Evolutionary conservation across 2,888 invertebrate species (phyloP).

Genomic region (Toxonevra muliebris): DNA sequence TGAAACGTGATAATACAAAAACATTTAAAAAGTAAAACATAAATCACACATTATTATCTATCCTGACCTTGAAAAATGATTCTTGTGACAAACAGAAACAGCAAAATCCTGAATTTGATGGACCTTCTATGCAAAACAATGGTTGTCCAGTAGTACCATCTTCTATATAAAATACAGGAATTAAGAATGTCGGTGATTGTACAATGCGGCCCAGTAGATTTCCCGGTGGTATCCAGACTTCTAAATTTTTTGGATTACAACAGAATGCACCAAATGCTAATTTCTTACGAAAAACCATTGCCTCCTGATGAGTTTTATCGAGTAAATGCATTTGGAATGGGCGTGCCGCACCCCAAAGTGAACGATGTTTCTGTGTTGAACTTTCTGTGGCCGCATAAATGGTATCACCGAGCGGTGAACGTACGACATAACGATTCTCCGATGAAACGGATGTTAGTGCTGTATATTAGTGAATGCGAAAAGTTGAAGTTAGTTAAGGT

Average conservation of each 20-base stretch:
- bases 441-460: slow-evolving; percentile 68
- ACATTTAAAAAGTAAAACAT: neutral
- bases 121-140: slow-evolving; percentile 78
- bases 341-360: slow-evolving; percentile 74
- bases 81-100: slow-evolving; percentile 64
- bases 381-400: slow-evolving; percentile 78
- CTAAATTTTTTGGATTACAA: slow-evolving; percentile 74
- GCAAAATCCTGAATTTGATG: slow-evolving; percentile 70
- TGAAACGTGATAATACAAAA: slow-evolving; percentile 55
- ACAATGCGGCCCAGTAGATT: slow-evolving; percentile 76
- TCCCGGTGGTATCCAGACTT: slow-evolving; percentile 77
- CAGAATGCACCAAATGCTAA: slow-evolving; percentile 76
- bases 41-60: neutral
- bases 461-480: slow-evolving; percentile 29
- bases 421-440: slow-evolving; percentile 78
- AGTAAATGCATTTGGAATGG: slow-evolving; percentile 82
- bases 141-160: slow-evolving; percentile 70
- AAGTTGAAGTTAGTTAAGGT: neutral
- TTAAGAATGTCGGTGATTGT: slow-evolving; percentile 74
- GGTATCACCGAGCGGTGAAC: slow-evolving; percentile 77
- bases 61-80: slow-evolving; percentile 54
- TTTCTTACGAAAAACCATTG: slow-evolving; percentile 76
- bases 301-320: slow-evolving; percentile 85
- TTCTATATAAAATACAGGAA: slow-evolving; percentile 75
- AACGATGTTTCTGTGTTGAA: slow-evolving; percentile 71